These are phyloP conservation scores for Drosophila borealis DNA, from an alignment of 2,888 invertebrate genomes.

Conservation along the genomic window DNA sequence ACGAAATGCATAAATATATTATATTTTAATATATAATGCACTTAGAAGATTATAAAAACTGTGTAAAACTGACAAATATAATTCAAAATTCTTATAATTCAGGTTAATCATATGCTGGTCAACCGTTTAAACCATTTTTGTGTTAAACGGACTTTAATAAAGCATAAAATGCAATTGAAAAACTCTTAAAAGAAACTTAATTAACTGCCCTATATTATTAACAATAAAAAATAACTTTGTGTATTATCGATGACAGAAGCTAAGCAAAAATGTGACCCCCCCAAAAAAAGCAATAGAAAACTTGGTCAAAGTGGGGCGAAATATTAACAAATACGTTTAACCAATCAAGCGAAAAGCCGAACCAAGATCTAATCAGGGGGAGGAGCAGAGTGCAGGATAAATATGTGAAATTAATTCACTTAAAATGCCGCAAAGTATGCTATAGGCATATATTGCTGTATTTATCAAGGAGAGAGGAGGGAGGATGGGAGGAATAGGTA, in stretches of 20 bases:
- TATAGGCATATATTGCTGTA: slow-evolving; percentile 33
- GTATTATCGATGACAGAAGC: slow-evolving; percentile 22
- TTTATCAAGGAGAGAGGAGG: background rate
- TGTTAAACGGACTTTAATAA: background rate
- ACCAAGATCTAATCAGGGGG: slow-evolving; percentile 44
- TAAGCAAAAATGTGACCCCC: slow-evolving; percentile 13
- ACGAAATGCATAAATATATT: too few species aligned
- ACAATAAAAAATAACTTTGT: slow-evolving; percentile 1
- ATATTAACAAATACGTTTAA: slow-evolving; percentile 2
- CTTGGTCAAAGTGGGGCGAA: slow-evolving; percentile 12
- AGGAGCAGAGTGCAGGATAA: slow-evolving; percentile 10
- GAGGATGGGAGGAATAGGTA: background rate
- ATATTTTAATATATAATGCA: too few species aligned
- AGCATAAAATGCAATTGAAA: background rate
- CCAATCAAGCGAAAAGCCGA: slow-evolving; percentile 26
- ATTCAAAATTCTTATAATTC: too few species aligned
- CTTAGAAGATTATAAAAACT: too few species aligned
- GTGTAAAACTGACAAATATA: too few species aligned
- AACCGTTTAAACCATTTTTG: background rate
- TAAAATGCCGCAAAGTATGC: slow-evolving; percentile 69
- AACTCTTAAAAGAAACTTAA: background rate
- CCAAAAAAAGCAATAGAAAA: slow-evolving; percentile 5
- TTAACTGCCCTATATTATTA: background rate
- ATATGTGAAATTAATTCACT: slow-evolving; percentile 72
- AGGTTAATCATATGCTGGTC: background rate